Evolutionary conservation across 2,797 vertebrate genomes (phyloP).

Genomic region (Rhinophrynus dorsalis): DNA sequence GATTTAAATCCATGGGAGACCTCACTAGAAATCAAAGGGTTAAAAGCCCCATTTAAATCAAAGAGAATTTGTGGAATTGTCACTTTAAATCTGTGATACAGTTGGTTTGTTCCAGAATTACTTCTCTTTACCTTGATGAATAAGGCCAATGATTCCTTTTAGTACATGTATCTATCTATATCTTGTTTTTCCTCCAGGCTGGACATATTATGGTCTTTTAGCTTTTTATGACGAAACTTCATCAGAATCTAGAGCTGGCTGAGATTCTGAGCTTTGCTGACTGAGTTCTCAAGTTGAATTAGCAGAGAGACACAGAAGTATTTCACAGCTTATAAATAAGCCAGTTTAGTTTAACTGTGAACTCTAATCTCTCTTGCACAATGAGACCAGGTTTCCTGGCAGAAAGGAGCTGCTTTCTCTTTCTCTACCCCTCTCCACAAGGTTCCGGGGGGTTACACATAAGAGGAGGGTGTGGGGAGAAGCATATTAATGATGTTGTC

Average conservation of each 20-base stretch:
- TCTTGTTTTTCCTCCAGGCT: too few relatives aligned
- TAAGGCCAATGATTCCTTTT: too few relatives aligned
- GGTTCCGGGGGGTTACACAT: slow-evolving; percentile 39
- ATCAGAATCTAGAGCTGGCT: slow-evolving; percentile 1
- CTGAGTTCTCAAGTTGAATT: slow-evolving; percentile 42
- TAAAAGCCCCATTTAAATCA: too few relatives aligned
- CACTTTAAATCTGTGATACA: too few relatives aligned
- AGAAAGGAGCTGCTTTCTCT: slow-evolving; percentile 29
- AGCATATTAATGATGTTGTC: slow-evolving; percentile 49
- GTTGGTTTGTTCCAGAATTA: too few relatives aligned
- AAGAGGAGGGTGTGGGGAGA: slow-evolving; percentile 23
- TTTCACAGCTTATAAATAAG: slow-evolving; percentile 45
- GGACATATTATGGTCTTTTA: neutral
- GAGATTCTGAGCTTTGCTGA: slow-evolving; percentile 27
- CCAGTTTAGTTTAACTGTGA: slow-evolving; percentile 40
- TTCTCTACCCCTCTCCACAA: slow-evolving; percentile 9
- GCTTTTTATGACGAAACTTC: slow-evolving; percentile 6
- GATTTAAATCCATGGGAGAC: too few relatives aligned
- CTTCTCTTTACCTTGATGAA: too few relatives aligned
- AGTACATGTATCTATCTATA: too few relatives aligned
- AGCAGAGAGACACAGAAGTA: slow-evolving; percentile 33
- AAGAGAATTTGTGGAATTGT: too few relatives aligned
- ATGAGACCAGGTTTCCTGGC: slow-evolving; percentile 40
- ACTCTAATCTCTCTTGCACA: slow-evolving; percentile 46
- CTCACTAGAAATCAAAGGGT: too few relatives aligned